These are phyloP conservation scores for Ruditapes philippinarum DNA, from an alignment of 1,140 invertebrate genomes.

Conservation along the genomic window DNA sequence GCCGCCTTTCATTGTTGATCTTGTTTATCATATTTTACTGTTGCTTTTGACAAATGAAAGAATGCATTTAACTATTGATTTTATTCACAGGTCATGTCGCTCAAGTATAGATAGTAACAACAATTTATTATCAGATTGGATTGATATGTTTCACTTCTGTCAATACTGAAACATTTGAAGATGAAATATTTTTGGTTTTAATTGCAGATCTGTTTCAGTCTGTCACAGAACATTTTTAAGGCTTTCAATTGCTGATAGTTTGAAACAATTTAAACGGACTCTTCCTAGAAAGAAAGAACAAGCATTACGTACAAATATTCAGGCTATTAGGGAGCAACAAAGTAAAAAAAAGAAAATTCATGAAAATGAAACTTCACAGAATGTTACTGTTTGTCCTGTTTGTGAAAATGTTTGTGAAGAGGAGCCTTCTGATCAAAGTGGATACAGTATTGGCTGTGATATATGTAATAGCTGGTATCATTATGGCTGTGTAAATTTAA, in stretches of 20 bases:
- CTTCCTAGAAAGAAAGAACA: slow-evolving; percentile 65
- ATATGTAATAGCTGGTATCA: slow-evolving; percentile 52
- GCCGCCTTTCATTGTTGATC: no score
- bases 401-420: slow-evolving; percentile 26
- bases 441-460: slow-evolving; percentile 53
- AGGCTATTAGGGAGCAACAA: slow-evolving; percentile 29
- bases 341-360: background rate
- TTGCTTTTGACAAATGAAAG: background rate
- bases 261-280: slow-evolving; percentile 39
- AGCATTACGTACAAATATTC: slow-evolving; percentile 56
- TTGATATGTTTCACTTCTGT: slow-evolving; percentile 40
- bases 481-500: slow-evolving; percentile 47
- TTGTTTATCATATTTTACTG: no score
- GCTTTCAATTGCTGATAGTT: slow-evolving; percentile 27
- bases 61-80: background rate
- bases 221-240: slow-evolving; percentile 60
- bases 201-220: slow-evolving; percentile 39
- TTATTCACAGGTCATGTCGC: slow-evolving; percentile 11
- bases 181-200: slow-evolving; percentile 55
- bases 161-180: slow-evolving; percentile 38
- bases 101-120: slow-evolving; percentile 37
- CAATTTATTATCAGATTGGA: slow-evolving; percentile 19
- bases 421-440: slow-evolving; percentile 5
- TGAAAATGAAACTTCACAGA: no score
- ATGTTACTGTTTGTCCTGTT: slow-evolving; percentile 10